These are phyloP conservation scores for Isichthys henryi DNA, from an alignment of 2,113 vertebrate species.

Conservation along the genomic window DNA sequence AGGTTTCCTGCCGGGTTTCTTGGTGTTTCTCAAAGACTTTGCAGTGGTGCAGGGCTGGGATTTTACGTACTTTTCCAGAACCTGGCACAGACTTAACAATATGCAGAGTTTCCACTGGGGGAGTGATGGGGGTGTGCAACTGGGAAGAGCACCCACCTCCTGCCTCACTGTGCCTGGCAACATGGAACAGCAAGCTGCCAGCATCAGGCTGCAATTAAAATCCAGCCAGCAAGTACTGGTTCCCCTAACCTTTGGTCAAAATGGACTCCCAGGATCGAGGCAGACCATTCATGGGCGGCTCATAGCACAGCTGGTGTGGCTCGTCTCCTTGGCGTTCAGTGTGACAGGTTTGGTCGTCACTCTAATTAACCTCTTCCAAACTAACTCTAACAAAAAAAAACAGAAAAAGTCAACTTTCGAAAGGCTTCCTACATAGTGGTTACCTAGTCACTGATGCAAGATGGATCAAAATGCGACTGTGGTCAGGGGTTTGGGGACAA, in stretches of 20 bases:
- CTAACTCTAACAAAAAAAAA: background rate
- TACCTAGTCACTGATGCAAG: background rate
- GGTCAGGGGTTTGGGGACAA: background rate
- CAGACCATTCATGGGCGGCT: background rate
- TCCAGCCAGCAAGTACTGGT: background rate
- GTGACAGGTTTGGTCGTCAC: background rate
- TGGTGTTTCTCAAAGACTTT: background rate
- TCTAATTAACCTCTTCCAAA: background rate
- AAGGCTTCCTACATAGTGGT: background rate
- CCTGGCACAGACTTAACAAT: background rate
- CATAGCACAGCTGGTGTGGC: background rate
- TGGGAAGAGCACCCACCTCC: slow-evolving; percentile 5
- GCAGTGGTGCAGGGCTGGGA: background rate
- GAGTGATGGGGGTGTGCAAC: background rate
- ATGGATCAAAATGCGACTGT: background rate
- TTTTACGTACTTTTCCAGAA: background rate
- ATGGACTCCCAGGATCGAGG: background rate
- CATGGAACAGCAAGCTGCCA: background rate
- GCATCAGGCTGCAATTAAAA: background rate
- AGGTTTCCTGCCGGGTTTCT: background rate
- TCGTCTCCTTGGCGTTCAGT: background rate
- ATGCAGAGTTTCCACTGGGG: background rate
- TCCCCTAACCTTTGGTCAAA: background rate
- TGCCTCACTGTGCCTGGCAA: background rate
- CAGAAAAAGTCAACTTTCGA: background rate